Percentiles rank a stretch among this genome's conserved stretches.
Conservation (phyloP, 2,888 invertebrate genomes). For the Synanthedon andrenaeformis region DNA sequence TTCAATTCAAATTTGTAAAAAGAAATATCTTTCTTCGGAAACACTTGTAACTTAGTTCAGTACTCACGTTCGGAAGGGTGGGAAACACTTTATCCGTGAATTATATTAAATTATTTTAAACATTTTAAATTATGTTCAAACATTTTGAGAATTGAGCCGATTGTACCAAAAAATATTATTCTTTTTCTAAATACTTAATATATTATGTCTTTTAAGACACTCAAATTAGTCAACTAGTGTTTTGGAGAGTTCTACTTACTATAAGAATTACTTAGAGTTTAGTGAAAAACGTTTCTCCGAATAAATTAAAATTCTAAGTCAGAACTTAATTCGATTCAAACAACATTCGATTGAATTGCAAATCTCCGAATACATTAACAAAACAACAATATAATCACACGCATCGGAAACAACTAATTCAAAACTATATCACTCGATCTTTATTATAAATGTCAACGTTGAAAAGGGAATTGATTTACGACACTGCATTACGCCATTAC, state of each 20-base stretch:
- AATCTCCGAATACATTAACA: neutral
- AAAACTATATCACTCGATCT: conserved; percentile 41
- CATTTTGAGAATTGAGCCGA: no score
- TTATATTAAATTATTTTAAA: no score
- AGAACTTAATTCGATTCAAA: neutral
- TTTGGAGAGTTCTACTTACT: no score
- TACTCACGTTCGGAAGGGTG: no score
- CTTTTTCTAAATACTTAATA: no score
- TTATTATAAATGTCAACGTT: conserved; percentile 62
- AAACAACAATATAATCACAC: conserved; percentile 33
- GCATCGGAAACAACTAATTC: conserved; percentile 41
- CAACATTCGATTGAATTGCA: neutral
- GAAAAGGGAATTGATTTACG: conserved; percentile 66
- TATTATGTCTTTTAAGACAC: no score
- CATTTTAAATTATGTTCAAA: no score
- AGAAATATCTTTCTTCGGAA: neutral
- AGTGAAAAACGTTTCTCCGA: neutral
- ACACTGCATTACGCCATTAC: conserved; percentile 67
- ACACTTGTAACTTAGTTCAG: no score
- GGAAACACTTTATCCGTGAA: no score
- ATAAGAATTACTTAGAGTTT: no score
- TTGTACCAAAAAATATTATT: no score
- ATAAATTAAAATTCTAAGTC: neutral
- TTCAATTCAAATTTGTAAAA: conserved; percentile 33
- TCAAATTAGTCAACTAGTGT: no score